These are phyloP conservation scores for Varanus komodoensis DNA, from an alignment of 2,113 vertebrate genomes.

Conservation along the genomic window DNA sequence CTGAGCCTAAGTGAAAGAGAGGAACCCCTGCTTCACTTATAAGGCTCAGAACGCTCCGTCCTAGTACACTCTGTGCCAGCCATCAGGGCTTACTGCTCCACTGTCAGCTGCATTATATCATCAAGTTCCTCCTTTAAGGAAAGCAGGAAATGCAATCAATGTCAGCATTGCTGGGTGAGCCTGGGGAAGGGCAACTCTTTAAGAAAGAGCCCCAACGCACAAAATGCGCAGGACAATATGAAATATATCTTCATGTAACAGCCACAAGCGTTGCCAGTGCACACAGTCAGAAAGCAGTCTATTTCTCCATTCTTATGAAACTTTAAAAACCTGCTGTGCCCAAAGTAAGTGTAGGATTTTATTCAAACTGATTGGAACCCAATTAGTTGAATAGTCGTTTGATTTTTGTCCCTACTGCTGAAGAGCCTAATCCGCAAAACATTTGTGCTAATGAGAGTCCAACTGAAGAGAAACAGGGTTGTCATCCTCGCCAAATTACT, in stretches of 20 bases:
- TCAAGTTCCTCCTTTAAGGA: background rate
- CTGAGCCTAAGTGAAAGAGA: background rate
- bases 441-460: slow-evolving; percentile 17
- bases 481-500: slow-evolving; percentile 7
- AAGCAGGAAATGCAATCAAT: background rate
- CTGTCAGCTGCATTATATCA: background rate
- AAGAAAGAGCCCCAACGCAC: background rate
- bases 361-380: slow-evolving; percentile 21
- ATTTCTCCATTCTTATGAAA: background rate
- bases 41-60: background rate
- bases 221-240: background rate
- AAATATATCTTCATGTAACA: background rate
- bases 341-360: background rate
- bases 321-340: background rate
- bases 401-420: slow-evolving; percentile 8
- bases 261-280: background rate
- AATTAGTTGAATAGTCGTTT: slow-evolving; percentile 18
- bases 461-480: background rate
- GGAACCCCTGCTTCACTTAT: background rate
- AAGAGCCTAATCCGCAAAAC: slow-evolving; percentile 2
- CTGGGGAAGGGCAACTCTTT: background rate
- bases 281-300: background rate
- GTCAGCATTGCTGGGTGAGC: background rate
- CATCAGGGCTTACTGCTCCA: background rate
- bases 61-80: background rate